Conservation (phyloP, 2,797 vertebrate genomes). For the Protosalanx chinensis region DNA sequence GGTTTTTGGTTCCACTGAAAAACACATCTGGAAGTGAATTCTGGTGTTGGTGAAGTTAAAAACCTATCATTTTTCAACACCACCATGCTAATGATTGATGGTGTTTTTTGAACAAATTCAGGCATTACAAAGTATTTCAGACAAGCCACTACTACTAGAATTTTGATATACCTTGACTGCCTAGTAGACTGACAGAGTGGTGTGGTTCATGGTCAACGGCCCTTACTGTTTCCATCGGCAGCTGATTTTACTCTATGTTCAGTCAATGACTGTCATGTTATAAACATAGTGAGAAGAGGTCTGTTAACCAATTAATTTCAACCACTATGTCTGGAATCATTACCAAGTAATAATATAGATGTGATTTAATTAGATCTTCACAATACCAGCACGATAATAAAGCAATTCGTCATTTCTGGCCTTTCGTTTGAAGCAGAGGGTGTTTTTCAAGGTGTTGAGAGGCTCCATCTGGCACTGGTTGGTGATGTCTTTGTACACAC, state of each 20-base stretch:
- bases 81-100: neutral
- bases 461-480: constrained; percentile 48
- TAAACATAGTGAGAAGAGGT: neutral
- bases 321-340: neutral
- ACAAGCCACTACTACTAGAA: neutral
- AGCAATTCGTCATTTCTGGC: constrained; percentile 29
- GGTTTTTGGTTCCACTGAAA: too few species aligned
- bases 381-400: constrained; percentile 25
- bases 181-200: neutral
- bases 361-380: constrained; percentile 23
- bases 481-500: constrained; percentile 40
- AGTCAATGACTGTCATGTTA: neutral
- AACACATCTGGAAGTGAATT: neutral
- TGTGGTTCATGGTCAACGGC: neutral
- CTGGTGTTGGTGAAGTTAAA: too few species aligned
- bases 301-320: neutral
- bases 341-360: neutral
- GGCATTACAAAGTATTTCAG: too few species aligned
- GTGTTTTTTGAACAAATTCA: too few species aligned
- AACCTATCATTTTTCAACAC: neutral
- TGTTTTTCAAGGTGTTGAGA: constrained; percentile 33
- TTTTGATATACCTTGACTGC: neutral
- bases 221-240: neutral
- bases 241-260: neutral
- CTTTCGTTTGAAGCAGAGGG: constrained; percentile 27